Base-by-base conservation (phyloP, 2,888 invertebrate genomes). In the Nymphalis urticae region DNA sequence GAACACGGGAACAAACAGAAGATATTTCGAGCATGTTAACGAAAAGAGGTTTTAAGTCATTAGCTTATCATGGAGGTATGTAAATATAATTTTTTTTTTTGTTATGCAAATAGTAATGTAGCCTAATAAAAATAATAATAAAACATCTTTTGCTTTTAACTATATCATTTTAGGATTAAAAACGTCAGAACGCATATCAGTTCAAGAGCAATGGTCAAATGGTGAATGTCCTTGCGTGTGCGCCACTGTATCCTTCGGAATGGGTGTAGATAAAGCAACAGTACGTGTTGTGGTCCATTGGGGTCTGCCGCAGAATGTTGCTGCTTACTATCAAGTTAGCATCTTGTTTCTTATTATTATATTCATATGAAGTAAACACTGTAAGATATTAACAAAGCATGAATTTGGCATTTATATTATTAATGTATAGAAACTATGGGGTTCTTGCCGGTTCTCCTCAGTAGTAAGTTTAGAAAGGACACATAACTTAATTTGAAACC, bases 231-330 rank as follows among this genome's bases (percentile, higher is more conserved):
- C 97, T 2, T 96, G 99, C 42, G 98, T 99, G 75, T 97, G 97
- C 74, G 99, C 99, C 6, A 99, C 99, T 0, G 96, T 99, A 69
- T 98, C 98, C 80, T 99, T 99, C 90, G 99, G 99, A 51, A 99
- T 99, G 99, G 99, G 99, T 60, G 98, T 99, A 3, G 99, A 99
- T 86, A 99, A 99, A 87, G 95, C 97, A 3, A 95, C 96, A 67
- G 99, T 99, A 17, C 97, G 98, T 73, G 97, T 98, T 85, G 99
- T 99, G 2, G 96, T 97, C 8, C 99, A 99, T 88, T 99, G 99
- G 99, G 97, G 97, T 32, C 94, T 98, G 48, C 97, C 99, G 0
- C 97, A 98, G 85, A 98, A 97, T 80, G 96, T 99, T 63, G 98
- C 99, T 0, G 97, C 97, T 0, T 99, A 98, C 86, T 99, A 99